A percentile compares a stretch with the other conserved stretches of the same genome.
These are phyloP conservation scores for Microctonus hyperodae DNA, from an alignment of 2,888 invertebrate species.

Conservation along the genomic window DNA sequence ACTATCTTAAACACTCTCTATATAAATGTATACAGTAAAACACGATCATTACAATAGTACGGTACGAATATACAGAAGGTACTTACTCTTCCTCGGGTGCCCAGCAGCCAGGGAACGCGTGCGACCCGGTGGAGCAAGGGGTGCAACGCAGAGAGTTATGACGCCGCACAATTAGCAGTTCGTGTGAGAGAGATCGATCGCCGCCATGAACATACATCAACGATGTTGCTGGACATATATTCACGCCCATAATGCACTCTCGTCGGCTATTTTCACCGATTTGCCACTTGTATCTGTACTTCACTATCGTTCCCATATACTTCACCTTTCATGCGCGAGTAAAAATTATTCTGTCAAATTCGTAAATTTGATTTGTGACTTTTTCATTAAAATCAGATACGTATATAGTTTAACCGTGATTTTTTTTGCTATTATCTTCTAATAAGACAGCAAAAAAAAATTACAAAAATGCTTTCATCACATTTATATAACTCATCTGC, in stretches of 20 bases:
- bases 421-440: neutral
- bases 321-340: neutral
- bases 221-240: constrained; percentile 50
- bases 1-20: neutral
- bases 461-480: neutral
- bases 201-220: constrained; percentile 61
- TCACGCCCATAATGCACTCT: constrained; percentile 38
- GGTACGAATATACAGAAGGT: constrained; percentile 30
- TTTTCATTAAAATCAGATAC: too few species aligned
- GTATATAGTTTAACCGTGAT: too few species aligned
- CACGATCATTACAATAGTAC: constrained; percentile 32
- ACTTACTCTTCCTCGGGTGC: constrained; percentile 30
- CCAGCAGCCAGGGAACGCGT: constrained; percentile 27
- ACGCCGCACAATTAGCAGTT: constrained; percentile 63
- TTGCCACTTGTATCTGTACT: constrained; percentile 31
- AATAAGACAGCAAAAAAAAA: neutral
- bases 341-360: neutral
- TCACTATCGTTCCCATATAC: constrained; percentile 12
- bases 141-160: constrained; percentile 58
- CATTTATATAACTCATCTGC: neutral
- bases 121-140: constrained; percentile 26
- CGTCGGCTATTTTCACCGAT: constrained; percentile 36
- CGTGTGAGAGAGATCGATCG: constrained; percentile 64
- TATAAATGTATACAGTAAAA: neutral
- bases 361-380: too few species aligned